These are phyloP conservation scores for Acleris laterana DNA, from an alignment of 2,888 invertebrate species.

Conservation along the genomic window DNA sequence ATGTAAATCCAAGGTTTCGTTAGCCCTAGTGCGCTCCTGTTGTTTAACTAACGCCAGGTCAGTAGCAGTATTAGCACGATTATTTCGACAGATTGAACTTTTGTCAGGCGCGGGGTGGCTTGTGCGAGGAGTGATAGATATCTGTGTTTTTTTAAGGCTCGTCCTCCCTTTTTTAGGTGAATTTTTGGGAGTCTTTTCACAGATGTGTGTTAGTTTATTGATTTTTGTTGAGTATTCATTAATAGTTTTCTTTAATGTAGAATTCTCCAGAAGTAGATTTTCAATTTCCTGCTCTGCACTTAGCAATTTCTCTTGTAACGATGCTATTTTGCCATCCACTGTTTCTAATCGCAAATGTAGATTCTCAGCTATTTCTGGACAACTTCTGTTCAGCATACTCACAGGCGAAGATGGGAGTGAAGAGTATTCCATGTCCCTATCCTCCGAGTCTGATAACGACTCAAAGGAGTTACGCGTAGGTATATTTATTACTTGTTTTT, in stretches of 20 bases:
- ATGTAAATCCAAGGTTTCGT: neutral
- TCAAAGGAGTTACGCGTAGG: constrained; percentile 12
- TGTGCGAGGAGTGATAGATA: neutral
- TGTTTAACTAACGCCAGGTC: neutral
- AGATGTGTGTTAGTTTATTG: constrained; percentile 11
- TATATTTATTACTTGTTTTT: constrained; percentile 1
- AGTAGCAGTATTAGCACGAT: neutral
- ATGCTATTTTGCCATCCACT: neutral
- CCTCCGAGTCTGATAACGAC: constrained; percentile 14
- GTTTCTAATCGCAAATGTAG: constrained; percentile 7
- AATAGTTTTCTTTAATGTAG: constrained; percentile 3
- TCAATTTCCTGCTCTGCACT: constrained; percentile 14
- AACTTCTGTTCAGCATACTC: constrained; percentile 7
- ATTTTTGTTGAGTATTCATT: constrained; percentile 12
- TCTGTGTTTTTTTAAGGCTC: neutral
- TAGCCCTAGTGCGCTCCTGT: neutral
- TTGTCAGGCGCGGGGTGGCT: neutral
- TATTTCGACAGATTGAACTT: neutral
- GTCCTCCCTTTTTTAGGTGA: neutral
- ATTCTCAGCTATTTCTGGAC: constrained; percentile 13
- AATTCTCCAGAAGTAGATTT: constrained; percentile 5
- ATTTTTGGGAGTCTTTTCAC: neutral
- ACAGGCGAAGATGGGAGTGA: constrained; percentile 5
- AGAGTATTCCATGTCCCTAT: constrained; percentile 1
- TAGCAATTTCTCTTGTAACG: constrained; percentile 2